Evolutionary conservation across 2,797 vertebrate species (phyloP).

Genomic region (Falco cherrug): DNA sequence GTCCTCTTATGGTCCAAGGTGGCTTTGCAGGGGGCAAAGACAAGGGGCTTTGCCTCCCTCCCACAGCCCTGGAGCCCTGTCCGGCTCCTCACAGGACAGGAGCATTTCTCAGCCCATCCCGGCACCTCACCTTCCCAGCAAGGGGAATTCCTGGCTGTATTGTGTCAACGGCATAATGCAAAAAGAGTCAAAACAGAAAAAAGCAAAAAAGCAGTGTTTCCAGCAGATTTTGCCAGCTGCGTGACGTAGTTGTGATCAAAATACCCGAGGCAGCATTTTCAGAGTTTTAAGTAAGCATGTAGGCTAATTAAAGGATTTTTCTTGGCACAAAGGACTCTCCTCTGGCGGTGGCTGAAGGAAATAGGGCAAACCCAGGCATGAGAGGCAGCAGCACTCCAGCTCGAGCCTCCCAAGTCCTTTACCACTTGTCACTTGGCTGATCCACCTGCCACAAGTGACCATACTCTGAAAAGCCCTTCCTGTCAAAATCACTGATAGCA

Average conservation of each 20-base stretch:
- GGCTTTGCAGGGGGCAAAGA: background rate
- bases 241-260: background rate
- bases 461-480: background rate
- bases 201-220: background rate
- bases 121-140: accelerated
- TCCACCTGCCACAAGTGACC: background rate
- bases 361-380: background rate
- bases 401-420: background rate
- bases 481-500: background rate
- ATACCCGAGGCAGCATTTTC: background rate
- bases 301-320: background rate
- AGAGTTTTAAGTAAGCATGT: background rate
- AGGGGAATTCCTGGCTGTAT: background rate
- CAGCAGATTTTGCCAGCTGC: background rate
- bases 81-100: accelerated
- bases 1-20: accelerated
- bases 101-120: background rate
- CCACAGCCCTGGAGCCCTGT: too few species aligned
- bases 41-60: background rate
- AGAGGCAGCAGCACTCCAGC: background rate
- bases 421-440: background rate
- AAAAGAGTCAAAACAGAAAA: too few species aligned
- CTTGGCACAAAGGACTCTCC: background rate
- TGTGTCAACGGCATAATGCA: background rate
- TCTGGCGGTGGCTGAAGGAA: background rate